These are phyloP conservation scores for Pardosa pseudoannulata DNA, from an alignment of 2,888 invertebrate species.

Conservation along the genomic window DNA sequence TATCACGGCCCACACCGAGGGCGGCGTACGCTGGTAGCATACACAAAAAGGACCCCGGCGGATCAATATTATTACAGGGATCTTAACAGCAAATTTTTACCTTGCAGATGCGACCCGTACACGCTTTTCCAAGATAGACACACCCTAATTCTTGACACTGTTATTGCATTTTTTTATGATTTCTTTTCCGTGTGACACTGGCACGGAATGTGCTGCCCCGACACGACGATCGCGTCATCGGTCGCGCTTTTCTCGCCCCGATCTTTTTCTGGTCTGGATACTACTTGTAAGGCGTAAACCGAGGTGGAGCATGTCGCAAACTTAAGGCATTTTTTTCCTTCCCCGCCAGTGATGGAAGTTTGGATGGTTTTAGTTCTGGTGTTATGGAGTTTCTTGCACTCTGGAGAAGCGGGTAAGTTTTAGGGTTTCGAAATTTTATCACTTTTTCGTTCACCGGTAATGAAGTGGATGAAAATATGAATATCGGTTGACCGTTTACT, in stretches of 20 bases:
- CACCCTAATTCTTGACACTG: constrained; percentile 47
- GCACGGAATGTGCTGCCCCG: constrained; percentile 29
- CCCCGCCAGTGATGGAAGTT: neutral
- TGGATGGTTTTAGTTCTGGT: neutral
- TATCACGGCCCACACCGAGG: neutral
- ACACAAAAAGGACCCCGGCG: neutral
- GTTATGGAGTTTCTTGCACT: neutral
- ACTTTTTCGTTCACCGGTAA: no score
- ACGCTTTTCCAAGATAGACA: constrained; percentile 38
- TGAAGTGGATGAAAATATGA: no score
- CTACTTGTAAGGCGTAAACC: no score
- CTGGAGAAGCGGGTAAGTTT: constrained; percentile 7
- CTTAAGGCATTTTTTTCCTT: no score
- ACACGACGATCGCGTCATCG: neutral
- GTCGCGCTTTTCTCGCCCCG: neutral
- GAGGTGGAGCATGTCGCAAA: no score
- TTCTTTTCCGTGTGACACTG: constrained; percentile 31
- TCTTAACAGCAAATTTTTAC: no score
- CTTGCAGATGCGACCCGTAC: no score
- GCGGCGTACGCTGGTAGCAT: neutral
- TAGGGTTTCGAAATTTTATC: no score
- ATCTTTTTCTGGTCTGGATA: no score
- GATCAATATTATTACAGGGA: neutral
- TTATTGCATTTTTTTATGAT: constrained; percentile 21
- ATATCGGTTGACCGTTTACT: no score